phyloP scores from a whole-genome alignment of 2,113 vertebrate species.

The Gorsachius goisagi region DNA sequence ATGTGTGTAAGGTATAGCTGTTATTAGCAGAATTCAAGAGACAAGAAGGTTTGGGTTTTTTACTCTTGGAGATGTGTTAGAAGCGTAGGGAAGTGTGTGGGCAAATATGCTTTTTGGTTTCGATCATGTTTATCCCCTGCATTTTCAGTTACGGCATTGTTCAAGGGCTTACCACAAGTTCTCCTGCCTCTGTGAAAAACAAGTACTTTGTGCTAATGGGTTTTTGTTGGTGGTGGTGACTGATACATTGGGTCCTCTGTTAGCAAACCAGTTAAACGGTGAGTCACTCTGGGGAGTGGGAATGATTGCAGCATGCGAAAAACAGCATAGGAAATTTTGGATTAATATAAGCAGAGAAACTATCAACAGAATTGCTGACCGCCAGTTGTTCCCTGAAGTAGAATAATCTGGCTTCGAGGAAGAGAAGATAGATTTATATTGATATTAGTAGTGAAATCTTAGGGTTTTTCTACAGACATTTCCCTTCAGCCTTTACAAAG shows the following conservation, averaged over 20 bases:
- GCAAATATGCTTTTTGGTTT: constrained; percentile 5
- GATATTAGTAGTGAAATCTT: background rate
- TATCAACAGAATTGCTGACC: constrained; percentile 40
- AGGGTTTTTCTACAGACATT: accelerated
- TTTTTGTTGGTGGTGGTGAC: constrained; percentile 20
- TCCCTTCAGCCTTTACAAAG: background rate
- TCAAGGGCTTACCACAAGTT: background rate
- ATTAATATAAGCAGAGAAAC: background rate
- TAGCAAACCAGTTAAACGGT: constrained; percentile 37
- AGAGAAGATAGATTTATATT: background rate
- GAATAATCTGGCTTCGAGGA: background rate
- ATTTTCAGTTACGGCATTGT: background rate
- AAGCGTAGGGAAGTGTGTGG: constrained; percentile 7
- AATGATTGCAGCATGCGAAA: background rate
- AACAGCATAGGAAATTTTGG: background rate
- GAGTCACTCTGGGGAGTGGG: constrained; percentile 37
- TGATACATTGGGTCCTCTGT: background rate
- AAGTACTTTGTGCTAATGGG: constrained; percentile 1
- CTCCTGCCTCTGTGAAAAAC: constrained; percentile 36
- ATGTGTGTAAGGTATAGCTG: background rate
- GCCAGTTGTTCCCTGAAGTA: background rate
- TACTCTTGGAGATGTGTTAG: background rate
- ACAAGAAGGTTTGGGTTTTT: background rate
- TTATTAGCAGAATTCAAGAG: background rate
- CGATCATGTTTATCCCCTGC: background rate